Percentiles rank a stretch among this genome's conserved stretches.
Conservation (phyloP, 2,113 vertebrate species). For the Setophaga petechia region DNA sequence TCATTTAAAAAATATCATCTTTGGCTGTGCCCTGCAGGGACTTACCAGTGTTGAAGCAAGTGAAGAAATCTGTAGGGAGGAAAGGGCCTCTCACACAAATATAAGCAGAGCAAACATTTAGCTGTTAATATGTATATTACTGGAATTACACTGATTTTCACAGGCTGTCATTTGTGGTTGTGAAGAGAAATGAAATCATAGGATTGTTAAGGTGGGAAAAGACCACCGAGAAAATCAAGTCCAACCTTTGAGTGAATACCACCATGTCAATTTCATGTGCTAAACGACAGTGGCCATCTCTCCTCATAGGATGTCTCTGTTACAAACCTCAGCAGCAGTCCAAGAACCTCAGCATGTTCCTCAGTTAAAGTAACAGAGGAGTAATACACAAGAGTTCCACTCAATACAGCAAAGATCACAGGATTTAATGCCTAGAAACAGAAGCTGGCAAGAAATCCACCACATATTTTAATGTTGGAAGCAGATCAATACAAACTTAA, state of each 20-base stretch:
- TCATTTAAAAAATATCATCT: neutral
- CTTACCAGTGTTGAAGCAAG: neutral
- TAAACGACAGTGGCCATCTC: neutral
- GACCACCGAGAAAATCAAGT: neutral
- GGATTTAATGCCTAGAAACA: neutral
- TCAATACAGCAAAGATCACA: neutral
- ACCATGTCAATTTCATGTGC: fast-evolving
- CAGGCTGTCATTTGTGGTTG: neutral
- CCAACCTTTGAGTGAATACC: neutral
- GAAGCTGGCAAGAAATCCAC: neutral
- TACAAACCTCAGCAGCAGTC: neutral
- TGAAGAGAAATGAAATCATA: neutral
- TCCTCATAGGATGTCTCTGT: neutral
- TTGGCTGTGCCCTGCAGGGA: neutral
- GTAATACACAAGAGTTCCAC: neutral
- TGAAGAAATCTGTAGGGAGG: neutral
- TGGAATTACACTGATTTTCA: neutral
- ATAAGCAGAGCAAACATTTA: neutral
- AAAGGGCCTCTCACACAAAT: neutral
- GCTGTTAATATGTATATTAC: neutral
- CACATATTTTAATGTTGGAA: neutral
- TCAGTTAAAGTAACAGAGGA: neutral
- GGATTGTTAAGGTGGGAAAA: neutral
- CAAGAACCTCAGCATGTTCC: neutral
- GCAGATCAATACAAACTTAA: neutral